A percentile compares a stretch with the other conserved stretches of the same genome.
These are phyloP conservation scores for Gymnorhina tibicen DNA, from an alignment of 2,113 vertebrate species.

Conservation along the genomic window DNA sequence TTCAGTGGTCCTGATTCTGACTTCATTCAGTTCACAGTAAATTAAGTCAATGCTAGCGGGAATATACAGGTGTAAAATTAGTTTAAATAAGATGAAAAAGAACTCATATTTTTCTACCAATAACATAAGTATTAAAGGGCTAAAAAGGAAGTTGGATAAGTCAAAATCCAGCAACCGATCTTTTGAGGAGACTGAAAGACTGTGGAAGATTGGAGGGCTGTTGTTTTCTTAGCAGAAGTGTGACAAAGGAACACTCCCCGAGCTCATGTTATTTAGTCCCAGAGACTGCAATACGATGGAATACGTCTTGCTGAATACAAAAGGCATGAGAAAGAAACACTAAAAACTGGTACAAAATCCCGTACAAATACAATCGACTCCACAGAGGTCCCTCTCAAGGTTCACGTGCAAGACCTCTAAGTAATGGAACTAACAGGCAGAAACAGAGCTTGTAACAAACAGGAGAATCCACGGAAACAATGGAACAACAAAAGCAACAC, in stretches of 20 bases:
- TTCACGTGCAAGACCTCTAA: background rate
- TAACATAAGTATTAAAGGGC: background rate
- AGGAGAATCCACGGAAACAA: background rate
- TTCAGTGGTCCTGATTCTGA: slow-evolving; percentile 13
- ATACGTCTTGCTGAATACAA: background rate
- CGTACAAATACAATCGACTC: background rate
- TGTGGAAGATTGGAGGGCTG: background rate
- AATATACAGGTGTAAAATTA: slow-evolving; percentile 46
- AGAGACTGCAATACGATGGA: background rate
- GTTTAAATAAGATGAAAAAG: slow-evolving; percentile 23
- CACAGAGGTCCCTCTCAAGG: background rate
- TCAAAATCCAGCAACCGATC: background rate
- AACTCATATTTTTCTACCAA: background rate
- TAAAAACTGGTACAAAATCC: background rate
- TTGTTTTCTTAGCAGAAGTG: background rate
- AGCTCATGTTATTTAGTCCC: background rate
- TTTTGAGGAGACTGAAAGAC: background rate
- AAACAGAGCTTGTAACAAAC: background rate
- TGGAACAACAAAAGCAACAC: background rate
- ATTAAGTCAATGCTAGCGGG: background rate
- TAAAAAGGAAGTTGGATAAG: slow-evolving; percentile 1
- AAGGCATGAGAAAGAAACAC: background rate
- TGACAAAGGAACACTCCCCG: background rate
- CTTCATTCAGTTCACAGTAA: slow-evolving; percentile 37
- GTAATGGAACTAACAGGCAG: background rate